A percentile compares a stretch with the other conserved stretches of the same genome.
phyloP scores from a whole-genome alignment of 2,797 vertebrate genomes.

The Peromyscus nudipes region DNA sequence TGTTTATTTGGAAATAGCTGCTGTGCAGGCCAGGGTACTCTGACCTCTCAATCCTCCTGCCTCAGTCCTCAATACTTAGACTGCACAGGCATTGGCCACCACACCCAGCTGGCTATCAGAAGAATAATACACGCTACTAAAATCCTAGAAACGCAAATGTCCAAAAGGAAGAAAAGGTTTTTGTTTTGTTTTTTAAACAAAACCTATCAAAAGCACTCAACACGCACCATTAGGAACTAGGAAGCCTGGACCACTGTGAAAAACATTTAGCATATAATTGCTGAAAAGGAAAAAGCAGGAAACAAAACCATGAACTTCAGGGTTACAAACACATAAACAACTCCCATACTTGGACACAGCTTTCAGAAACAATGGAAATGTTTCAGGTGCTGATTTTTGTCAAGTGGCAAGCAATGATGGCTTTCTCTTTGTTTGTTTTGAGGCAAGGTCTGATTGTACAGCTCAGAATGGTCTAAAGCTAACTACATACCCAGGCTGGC shows the following conservation, averaged over 20 bases:
- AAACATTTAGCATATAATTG: constrained; percentile 25
- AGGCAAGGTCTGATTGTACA: neutral
- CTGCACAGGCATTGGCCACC: neutral
- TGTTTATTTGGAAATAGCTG: neutral
- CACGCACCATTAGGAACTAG: neutral
- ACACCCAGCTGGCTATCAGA: neutral
- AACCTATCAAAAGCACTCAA: neutral
- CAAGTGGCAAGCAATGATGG: neutral
- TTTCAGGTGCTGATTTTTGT: neutral
- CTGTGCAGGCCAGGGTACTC: neutral
- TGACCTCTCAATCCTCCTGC: neutral
- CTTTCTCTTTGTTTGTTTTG: neutral
- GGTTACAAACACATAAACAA: neutral
- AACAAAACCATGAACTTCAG: neutral
- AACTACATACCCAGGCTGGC: neutral
- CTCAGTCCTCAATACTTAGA: neutral
- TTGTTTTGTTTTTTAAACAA: constrained; percentile 31
- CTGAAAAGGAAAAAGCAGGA: constrained; percentile 29
- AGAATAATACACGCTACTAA: constrained; percentile 39
- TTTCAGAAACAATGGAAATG: constrained; percentile 5
- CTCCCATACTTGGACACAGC: neutral
- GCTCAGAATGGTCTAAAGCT: neutral
- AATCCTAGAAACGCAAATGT: constrained; percentile 40
- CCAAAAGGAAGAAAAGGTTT: neutral
- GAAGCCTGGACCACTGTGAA: constrained; percentile 9